Evolutionary conservation across 2,113 vertebrate genomes (phyloP).

Genomic region (Neogobius melanostomus): DNA sequence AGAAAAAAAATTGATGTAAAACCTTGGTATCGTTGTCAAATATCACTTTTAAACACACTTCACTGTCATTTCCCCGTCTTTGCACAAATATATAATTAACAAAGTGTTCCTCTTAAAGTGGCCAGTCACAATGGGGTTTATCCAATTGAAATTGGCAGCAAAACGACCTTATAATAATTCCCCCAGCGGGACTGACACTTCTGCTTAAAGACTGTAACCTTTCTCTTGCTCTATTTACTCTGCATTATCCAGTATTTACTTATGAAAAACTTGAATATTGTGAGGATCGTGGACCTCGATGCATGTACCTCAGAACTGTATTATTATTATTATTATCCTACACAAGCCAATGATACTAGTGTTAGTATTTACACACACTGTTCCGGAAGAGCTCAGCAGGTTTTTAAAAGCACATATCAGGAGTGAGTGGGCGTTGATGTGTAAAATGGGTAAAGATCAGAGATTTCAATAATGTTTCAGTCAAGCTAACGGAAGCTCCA

Average conservation of each 20-base stretch:
- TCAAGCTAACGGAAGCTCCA: too few species aligned
- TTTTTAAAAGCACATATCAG: neutral
- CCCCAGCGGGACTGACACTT: neutral
- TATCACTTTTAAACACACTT: too few species aligned
- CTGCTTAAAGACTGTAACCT: neutral
- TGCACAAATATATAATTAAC: too few species aligned
- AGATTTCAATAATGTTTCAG: too few species aligned
- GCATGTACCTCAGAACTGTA: slow-evolving; percentile 21
- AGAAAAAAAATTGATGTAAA: too few species aligned
- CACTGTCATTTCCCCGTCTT: too few species aligned
- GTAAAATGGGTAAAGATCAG: too few species aligned
- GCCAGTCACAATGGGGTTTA: neutral
- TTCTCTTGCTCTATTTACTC: neutral
- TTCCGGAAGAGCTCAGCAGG: neutral
- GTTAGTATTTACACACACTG: neutral
- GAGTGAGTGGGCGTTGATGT: neutral
- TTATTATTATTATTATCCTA: neutral
- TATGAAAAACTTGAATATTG: slow-evolving; percentile 53
- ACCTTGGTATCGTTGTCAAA: too few species aligned
- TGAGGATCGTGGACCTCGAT: slow-evolving; percentile 38
- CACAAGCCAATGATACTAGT: neutral
- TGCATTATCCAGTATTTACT: slow-evolving; percentile 1
- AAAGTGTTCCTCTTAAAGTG: neutral
- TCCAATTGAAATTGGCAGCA: neutral
- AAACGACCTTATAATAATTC: neutral